A percentile compares a stretch with the other conserved stretches of the same genome.
phyloP scores from a whole-genome alignment of 2,113 vertebrate genomes.

The Podarcis raffonei region DNA sequence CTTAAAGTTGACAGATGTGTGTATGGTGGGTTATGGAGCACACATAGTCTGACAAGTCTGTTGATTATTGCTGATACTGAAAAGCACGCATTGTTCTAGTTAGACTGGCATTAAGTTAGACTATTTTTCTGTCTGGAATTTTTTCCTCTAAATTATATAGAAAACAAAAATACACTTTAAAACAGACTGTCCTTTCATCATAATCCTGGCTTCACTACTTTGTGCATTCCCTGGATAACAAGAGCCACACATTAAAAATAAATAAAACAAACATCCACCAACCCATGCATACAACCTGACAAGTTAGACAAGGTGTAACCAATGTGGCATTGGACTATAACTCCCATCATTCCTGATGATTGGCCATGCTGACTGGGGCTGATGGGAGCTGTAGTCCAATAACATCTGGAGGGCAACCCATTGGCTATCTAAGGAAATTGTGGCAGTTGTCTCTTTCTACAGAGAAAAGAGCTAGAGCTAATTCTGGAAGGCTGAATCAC shows the following conservation, averaged over 20 bases:
- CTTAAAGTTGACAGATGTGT: slow-evolving; percentile 53
- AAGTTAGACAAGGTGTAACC: no score
- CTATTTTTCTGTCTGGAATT: slow-evolving; percentile 14
- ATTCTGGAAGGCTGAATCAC: background rate
- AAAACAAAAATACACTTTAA: background rate
- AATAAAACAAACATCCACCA: background rate
- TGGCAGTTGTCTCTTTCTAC: background rate
- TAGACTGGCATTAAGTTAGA: slow-evolving; percentile 14
- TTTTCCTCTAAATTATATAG: slow-evolving; percentile 12
- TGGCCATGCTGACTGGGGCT: no score
- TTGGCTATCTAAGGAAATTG: background rate
- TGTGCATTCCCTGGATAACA: background rate
- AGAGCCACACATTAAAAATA: background rate
- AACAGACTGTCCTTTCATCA: background rate
- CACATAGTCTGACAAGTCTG: slow-evolving; percentile 42
- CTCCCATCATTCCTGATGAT: no score
- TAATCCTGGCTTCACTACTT: background rate
- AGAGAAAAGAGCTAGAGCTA: background rate
- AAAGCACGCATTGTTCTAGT: slow-evolving; percentile 17
- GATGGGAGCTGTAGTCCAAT: no score
- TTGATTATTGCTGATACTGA: slow-evolving; percentile 24
- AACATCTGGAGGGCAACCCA: no score
- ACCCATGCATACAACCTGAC: background rate
- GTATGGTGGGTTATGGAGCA: background rate
- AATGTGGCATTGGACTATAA: no score